Conservation (phyloP, 2,888 invertebrate species). For the Yponomeuta malinellus region DNA sequence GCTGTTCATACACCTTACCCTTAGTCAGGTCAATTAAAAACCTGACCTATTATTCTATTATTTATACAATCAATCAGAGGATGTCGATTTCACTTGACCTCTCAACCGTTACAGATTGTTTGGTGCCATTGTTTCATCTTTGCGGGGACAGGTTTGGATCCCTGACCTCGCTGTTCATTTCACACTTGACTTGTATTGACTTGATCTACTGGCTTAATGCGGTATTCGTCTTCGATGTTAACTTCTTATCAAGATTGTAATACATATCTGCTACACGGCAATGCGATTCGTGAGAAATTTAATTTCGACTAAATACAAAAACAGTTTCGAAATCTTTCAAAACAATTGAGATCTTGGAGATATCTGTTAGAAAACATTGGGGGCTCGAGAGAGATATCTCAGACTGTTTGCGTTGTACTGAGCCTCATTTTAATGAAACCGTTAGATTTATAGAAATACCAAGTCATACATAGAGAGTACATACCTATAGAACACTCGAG, state of each 20-base stretch:
- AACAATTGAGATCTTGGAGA: background rate
- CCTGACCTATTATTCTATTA: background rate
- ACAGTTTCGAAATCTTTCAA: background rate
- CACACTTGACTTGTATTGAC: conserved; percentile 9
- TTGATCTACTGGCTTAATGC: background rate
- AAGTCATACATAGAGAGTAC: conserved; percentile 40
- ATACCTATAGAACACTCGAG: conserved; percentile 29
- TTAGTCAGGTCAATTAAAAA: too few species aligned
- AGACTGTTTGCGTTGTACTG: background rate
- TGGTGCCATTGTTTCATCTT: conserved; percentile 3
- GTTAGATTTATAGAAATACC: conserved; percentile 43
- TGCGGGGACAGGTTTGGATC: background rate
- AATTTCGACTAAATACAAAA: background rate
- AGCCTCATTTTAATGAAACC: conserved; percentile 37
- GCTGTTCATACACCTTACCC: too few species aligned
- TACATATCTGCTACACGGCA: background rate
- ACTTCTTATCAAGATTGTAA: background rate
- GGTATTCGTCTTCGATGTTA: background rate
- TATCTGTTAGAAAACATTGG: background rate
- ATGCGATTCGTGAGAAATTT: background rate
- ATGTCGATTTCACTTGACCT: conserved; percentile 5
- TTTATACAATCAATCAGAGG: background rate
- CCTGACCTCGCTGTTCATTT: conserved; percentile 5
- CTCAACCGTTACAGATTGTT: background rate
- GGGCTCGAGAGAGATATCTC: background rate